Percentiles rank a stretch among this genome's conserved stretches.
Evolutionary conservation across 2,113 vertebrate genomes (phyloP).

Genomic region (Corythoichthys intestinalis): DNA sequence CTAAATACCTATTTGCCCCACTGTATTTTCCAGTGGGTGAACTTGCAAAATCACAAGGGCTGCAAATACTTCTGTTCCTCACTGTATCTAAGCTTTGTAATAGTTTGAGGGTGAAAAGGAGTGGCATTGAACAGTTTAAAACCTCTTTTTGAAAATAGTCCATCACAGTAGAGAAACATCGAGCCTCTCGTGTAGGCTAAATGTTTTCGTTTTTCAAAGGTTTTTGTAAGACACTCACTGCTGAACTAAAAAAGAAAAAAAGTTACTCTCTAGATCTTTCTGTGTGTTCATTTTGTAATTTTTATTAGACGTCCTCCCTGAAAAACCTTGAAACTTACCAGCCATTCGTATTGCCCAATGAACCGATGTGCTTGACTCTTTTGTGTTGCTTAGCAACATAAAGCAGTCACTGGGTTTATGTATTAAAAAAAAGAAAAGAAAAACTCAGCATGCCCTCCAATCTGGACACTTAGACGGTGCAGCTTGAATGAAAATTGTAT

Average conservation of each 20-base stretch:
- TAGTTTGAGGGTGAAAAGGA: too few relatives aligned
- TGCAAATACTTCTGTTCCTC: too few relatives aligned
- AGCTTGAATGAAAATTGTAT: conserved; percentile 38
- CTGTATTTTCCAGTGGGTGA: too few relatives aligned
- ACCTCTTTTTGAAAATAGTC: too few relatives aligned
- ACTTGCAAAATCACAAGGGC: too few relatives aligned
- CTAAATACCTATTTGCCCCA: too few relatives aligned
- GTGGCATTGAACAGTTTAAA: too few relatives aligned
- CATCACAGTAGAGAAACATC: too few relatives aligned
- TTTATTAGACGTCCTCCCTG: conserved; percentile 38
- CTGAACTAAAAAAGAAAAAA: neutral
- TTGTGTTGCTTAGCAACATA: conserved; percentile 69
- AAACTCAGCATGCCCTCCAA: conserved; percentile 48
- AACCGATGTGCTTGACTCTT: conserved; percentile 58
- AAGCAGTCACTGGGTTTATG: conserved; percentile 63
- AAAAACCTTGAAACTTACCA: conserved; percentile 63
- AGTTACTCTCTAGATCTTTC: neutral
- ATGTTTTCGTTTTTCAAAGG: neutral
- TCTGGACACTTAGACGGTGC: conserved; percentile 56
- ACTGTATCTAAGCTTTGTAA: too few relatives aligned
- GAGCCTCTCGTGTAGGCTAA: neutral
- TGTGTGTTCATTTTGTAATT: conserved; percentile 14
- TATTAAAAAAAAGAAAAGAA: conserved; percentile 55
- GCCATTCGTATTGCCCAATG: conserved; percentile 54
- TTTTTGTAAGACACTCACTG: neutral